phyloP scores from a whole-genome alignment of 2,113 vertebrate species.

The Pionites leucogaster region DNA sequence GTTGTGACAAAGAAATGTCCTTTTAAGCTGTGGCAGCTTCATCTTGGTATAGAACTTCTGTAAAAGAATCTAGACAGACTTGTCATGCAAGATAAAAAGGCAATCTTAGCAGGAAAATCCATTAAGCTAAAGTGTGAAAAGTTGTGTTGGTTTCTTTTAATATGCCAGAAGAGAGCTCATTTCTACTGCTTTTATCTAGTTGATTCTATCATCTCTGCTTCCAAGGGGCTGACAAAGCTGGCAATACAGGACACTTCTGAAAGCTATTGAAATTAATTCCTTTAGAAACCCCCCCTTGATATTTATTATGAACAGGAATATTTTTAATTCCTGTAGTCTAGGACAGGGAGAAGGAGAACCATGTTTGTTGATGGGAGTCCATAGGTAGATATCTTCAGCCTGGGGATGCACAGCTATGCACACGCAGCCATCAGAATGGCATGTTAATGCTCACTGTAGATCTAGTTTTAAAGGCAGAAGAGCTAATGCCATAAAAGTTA shows the following conservation, averaged over 20 bases:
- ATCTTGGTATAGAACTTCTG: not conserved
- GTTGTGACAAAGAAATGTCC: not conserved
- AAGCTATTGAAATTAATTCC: not conserved
- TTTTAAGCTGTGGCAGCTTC: not conserved
- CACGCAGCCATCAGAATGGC: not conserved
- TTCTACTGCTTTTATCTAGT: not conserved
- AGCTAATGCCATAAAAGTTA: not conserved
- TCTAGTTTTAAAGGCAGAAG: not conserved
- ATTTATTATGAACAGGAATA: not conserved
- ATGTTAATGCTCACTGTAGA: not conserved
- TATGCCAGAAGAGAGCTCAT: not conserved
- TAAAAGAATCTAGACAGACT: not conserved
- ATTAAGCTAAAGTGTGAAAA: not conserved
- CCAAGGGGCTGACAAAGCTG: not conserved
- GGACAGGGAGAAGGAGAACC: not conserved
- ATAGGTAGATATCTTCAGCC: not conserved
- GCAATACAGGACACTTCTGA: not conserved
- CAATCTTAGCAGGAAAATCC: not conserved
- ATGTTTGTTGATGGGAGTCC: not conserved
- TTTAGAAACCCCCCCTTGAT: rapidly evolving
- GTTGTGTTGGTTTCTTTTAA: not conserved
- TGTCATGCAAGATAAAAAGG: not conserved
- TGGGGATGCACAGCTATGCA: not conserved
- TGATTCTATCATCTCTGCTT: not conserved
- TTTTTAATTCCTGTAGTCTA: not conserved